Conservation (phyloP, 2,888 invertebrate genomes). For the Parnassius glacialis region DNA sequence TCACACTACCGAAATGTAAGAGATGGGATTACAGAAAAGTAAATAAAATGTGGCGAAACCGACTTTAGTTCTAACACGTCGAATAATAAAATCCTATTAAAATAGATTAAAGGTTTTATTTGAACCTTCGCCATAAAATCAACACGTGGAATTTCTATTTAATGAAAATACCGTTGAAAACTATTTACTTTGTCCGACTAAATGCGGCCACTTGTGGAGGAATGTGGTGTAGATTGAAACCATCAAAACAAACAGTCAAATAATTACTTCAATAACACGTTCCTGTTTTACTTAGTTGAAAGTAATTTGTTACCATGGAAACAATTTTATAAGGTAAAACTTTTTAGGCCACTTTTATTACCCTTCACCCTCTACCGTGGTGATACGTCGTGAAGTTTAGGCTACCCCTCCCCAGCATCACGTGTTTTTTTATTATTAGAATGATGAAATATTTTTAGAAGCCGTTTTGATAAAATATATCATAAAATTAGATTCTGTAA, state of each 20-base stretch:
- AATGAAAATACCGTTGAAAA: constrained; percentile 22
- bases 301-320: too few relatives aligned
- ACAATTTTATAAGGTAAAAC: too few relatives aligned
- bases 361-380: too few relatives aligned
- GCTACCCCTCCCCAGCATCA: too few relatives aligned
- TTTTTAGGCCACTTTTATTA: too few relatives aligned
- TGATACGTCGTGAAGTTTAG: too few relatives aligned
- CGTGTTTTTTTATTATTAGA: too few relatives aligned
- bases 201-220: constrained; percentile 13
- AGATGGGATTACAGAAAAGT: constrained; percentile 6
- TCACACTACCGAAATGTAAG: constrained; percentile 4
- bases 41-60: constrained; percentile 22
- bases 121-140: constrained; percentile 20
- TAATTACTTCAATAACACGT: too few relatives aligned
- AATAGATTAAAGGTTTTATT: constrained; percentile 23
- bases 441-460: too few relatives aligned
- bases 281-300: too few relatives aligned
- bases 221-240: constrained; percentile 3
- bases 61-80: not conserved
- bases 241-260: constrained; percentile 25
- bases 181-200: constrained; percentile 17
- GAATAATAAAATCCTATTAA: constrained; percentile 24
- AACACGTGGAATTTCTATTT: constrained; percentile 25
- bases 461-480: too few relatives aligned
- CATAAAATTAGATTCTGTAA: too few relatives aligned